Evolutionary conservation across 2,797 vertebrate species (phyloP), one percentile per base, ranked within the genome.

Genomic region (Forpus xanthops): DNA sequence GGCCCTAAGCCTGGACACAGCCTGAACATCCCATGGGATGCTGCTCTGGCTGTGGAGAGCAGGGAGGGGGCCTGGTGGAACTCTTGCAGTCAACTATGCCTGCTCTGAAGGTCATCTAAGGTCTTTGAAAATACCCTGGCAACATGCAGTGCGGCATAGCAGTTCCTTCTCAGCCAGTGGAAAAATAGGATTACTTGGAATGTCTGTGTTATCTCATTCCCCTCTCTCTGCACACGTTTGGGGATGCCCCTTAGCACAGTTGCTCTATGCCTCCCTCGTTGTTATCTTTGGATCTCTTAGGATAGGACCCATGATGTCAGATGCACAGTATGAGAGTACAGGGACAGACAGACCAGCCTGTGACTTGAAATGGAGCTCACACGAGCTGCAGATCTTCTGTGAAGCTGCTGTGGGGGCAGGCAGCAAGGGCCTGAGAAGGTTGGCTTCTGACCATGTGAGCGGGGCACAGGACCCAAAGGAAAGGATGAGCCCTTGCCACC

Each of bases 151-250:
- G 49, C 6, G 4, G 74, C 82, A 6, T 21, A 31, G 81, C 3
- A 2, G 58, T 18, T 55, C 18, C 85, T 16, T 66, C 6, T 14
- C 92, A 44, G 66, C 62, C 87, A 47, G 8, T 3, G 47, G 42
- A 35, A 78, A 90, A 84, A 55, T 27, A 3, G 67, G 31, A 81
- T 84, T 13, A 16, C 39, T 27, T 7, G 87, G 66, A n/a, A 61
- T 20, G 49, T 4, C 14, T 33, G 44, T n/a, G 68, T 2, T 13
- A 49, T 11, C 66, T 15, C 2, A 1, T 56, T 66, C 45, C 61
- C 15, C 7, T 47, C 50, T 44, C n/a, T 11, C 7, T 2, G 50
- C 31, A 1, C 3, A 0, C 0, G 0, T 39, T n/a, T 8, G 55
- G 79, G 76, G 75, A 31, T 56, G 58, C 39, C 8, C 0, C 2